Percentiles rank a stretch among this genome's conserved stretches.
Conservation (phyloP, 2,888 invertebrate genomes). For the Drosophila meridionalis region DNA sequence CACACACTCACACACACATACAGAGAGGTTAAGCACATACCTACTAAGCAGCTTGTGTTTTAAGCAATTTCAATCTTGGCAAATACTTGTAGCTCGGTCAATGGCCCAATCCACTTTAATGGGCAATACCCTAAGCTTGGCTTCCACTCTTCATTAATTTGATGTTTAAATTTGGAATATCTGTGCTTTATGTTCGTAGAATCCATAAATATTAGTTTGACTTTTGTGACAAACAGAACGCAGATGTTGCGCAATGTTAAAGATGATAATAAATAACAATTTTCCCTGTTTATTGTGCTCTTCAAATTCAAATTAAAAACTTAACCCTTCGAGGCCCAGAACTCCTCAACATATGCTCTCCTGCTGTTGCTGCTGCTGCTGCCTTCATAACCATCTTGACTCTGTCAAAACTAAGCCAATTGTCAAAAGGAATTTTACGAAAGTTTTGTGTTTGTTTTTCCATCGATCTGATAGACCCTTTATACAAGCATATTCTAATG, state of each 20-base stretch:
- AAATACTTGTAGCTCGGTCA: conserved; percentile 2
- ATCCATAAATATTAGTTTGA: neutral
- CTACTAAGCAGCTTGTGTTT: conserved; percentile 12
- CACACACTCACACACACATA: neutral
- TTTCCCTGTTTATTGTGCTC: neutral
- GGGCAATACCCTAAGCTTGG: no score
- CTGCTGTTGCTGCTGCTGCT: neutral
- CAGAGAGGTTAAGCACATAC: neutral
- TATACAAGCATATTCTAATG: neutral
- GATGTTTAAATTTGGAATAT: neutral
- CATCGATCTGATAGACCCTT: no score
- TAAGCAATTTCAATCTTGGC: neutral
- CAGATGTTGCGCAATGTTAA: neutral
- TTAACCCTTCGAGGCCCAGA: neutral
- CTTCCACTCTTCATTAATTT: neutral
- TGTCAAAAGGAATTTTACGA: neutral
- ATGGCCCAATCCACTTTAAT: neutral
- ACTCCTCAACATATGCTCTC: neutral
- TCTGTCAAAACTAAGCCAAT: conserved; percentile 1
- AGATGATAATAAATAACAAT: conserved; percentile 4
- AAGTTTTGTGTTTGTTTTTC: neutral
- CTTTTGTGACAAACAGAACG: neutral
- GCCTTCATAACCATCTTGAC: neutral
- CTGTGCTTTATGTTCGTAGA: neutral
- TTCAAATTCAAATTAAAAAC: neutral